Evolutionary conservation across 2,113 vertebrate species (phyloP).

Genomic region (Elachura formosa): DNA sequence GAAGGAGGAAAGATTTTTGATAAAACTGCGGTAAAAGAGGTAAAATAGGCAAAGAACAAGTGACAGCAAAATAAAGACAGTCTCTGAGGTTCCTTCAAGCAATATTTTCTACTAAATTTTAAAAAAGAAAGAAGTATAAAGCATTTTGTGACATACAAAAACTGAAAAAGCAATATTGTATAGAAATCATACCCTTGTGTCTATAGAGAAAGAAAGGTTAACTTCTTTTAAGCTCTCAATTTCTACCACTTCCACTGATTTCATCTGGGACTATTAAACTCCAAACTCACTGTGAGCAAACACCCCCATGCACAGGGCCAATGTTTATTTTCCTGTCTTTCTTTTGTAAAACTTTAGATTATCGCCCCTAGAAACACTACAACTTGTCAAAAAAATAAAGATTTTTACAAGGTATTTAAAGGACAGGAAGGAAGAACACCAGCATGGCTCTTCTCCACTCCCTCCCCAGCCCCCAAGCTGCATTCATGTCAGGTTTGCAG

Average conservation of each 20-base stretch:
- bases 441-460: neutral
- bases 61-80: neutral
- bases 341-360: neutral
- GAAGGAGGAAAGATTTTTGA: neutral
- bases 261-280: neutral
- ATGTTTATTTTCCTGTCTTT: neutral
- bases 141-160: neutral
- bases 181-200: neutral
- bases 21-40: neutral
- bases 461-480: neutral
- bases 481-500: neutral
- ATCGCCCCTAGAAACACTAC: neutral
- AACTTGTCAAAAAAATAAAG: neutral
- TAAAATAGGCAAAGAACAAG: neutral
- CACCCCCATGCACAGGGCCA: rapidly evolving
- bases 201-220: neutral
- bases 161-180: neutral
- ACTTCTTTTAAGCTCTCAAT: neutral
- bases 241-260: neutral
- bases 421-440: neutral
- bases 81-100: neutral
- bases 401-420: neutral
- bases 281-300: neutral
- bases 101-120: neutral
- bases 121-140: neutral